Evolutionary conservation across 1,140 invertebrate species (phyloP).

Genomic region (Phortica variegata): DNA sequence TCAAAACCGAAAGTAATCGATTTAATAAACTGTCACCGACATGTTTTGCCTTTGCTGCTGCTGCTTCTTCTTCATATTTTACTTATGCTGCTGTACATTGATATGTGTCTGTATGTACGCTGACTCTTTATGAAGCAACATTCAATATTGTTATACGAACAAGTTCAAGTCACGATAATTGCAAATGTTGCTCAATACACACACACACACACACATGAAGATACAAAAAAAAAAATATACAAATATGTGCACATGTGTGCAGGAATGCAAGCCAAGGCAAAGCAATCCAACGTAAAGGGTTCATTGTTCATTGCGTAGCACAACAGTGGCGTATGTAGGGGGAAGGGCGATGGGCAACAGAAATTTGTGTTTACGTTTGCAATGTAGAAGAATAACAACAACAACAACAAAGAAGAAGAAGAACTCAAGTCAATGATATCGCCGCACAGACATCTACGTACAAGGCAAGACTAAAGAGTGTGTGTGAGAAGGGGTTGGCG

Average conservation of each 20-base stretch:
- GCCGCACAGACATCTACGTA: conserved; percentile 20
- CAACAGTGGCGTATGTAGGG: conserved; percentile 10
- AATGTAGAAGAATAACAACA: too few relatives aligned
- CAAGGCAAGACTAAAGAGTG: too few relatives aligned
- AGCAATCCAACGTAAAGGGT: conserved; percentile 35
- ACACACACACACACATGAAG: conserved; percentile 15
- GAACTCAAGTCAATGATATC: conserved; percentile 49
- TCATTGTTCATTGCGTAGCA: conserved; percentile 7
- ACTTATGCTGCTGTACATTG: too few relatives aligned
- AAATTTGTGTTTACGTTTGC: too few relatives aligned
- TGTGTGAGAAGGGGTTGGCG: too few relatives aligned
- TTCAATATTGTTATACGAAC: conserved; percentile 1
- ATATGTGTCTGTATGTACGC: neutral
- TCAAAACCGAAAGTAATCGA: conserved; percentile 56
- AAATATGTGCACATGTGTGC: conserved; percentile 36
- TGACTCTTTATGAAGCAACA: neutral
- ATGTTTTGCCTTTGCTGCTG: conserved; percentile 27
- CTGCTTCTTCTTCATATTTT: too few relatives aligned
- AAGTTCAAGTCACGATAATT: conserved; percentile 54
- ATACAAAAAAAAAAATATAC: conserved; percentile 16
- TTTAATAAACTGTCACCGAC: conserved; percentile 57
- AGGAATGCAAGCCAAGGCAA: conserved; percentile 14
- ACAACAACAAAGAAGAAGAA: too few relatives aligned
- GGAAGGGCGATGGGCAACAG: too few relatives aligned
- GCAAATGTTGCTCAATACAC: conserved; percentile 51